Evolutionary conservation across 2,113 vertebrate species (phyloP).

Genomic region (Pionites leucogaster): DNA sequence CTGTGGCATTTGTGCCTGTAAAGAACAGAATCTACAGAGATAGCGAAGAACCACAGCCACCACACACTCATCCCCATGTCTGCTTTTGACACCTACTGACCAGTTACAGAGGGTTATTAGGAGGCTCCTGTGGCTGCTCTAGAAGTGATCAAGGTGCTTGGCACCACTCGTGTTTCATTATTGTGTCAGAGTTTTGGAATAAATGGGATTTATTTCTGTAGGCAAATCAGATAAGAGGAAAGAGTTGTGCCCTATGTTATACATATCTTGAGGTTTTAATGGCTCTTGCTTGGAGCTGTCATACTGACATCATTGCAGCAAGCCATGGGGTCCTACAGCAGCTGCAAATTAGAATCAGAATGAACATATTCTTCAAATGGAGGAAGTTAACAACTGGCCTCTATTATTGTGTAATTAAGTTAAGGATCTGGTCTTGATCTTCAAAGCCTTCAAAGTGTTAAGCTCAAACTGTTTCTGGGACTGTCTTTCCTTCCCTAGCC

Average conservation of each 20-base stretch:
- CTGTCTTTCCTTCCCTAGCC: neutral
- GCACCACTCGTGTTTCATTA: neutral
- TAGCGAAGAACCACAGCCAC: neutral
- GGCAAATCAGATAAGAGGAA: constrained; percentile 20
- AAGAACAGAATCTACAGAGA: neutral
- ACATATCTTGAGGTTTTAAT: neutral
- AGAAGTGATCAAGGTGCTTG: neutral
- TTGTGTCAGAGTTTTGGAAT: neutral
- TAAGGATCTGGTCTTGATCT: constrained; percentile 33
- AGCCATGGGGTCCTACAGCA: neutral
- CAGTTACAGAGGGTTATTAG: neutral
- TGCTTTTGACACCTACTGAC: neutral
- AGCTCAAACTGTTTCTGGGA: neutral
- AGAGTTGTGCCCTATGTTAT: neutral
- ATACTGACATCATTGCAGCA: constrained; percentile 12
- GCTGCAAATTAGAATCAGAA: constrained; percentile 30
- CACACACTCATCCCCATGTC: neutral
- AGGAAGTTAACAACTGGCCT: constrained; percentile 31
- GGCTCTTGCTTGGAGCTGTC: neutral
- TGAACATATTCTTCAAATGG: constrained; percentile 3
- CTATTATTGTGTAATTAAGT: constrained; percentile 44
- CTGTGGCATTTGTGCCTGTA: neutral
- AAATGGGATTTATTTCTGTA: constrained; percentile 13
- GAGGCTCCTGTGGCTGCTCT: neutral
- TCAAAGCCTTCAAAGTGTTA: constrained; percentile 28